Percentiles rank a stretch among this genome's conserved stretches.
phyloP scores from a whole-genome alignment of 2,113 vertebrate genomes.

The Xiphias gladius region DNA sequence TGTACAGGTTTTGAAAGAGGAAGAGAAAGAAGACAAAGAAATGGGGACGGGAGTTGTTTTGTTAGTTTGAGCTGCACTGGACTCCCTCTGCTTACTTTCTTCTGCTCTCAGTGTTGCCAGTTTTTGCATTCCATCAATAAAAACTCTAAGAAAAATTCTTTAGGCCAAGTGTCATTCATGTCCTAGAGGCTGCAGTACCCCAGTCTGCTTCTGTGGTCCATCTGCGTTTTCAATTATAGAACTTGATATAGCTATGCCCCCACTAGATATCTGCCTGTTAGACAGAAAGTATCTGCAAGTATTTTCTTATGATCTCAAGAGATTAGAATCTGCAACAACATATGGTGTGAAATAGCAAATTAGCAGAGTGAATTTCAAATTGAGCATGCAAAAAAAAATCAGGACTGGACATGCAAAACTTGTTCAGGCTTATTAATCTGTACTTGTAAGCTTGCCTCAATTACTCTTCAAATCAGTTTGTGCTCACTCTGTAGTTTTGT shows the following conservation, averaged over 20 bases:
- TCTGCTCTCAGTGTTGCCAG: background rate
- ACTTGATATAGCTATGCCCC: background rate
- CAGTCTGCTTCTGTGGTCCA: constrained; percentile 8
- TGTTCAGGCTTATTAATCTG: background rate
- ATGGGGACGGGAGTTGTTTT: background rate
- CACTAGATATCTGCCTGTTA: background rate
- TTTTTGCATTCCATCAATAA: constrained; percentile 6
- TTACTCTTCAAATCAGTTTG: background rate
- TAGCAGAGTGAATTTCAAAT: background rate
- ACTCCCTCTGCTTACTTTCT: too few relatives aligned
- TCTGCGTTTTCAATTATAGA: constrained; percentile 30
- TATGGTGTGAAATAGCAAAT: constrained; percentile 26
- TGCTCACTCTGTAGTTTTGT: background rate
- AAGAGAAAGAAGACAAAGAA: background rate
- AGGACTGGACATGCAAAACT: constrained; percentile 1
- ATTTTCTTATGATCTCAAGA: background rate
- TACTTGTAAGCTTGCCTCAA: background rate
- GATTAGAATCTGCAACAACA: constrained; percentile 9
- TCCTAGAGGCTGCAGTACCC: background rate
- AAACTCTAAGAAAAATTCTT: constrained; percentile 8
- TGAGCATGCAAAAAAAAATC: background rate
- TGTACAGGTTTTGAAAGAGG: too few relatives aligned
- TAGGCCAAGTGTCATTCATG: background rate
- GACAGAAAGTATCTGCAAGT: constrained; percentile 2
- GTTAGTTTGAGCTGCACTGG: background rate